A percentile compares a stretch with the other conserved stretches of the same genome.
phyloP scores from a whole-genome alignment of 2,888 invertebrate genomes.

The Chironomus tentans region DNA sequence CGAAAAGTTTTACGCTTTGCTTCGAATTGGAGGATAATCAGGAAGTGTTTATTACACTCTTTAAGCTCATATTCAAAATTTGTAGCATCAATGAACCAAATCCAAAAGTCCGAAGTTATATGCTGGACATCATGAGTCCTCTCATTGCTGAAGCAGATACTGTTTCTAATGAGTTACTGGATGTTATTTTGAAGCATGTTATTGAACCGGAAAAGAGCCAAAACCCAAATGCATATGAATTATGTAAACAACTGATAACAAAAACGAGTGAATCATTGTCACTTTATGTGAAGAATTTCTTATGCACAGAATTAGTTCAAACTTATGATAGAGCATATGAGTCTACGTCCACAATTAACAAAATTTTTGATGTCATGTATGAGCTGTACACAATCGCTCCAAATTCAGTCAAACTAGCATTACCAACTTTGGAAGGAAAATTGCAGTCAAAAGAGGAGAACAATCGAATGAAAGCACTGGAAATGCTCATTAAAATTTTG shows the following conservation, averaged over 20 bases:
- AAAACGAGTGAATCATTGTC: neutral
- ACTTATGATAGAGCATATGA: neutral
- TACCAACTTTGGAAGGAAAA: neutral
- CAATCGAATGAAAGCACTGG: neutral
- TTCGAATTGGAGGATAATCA: conserved; percentile 7
- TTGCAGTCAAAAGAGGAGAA: neutral
- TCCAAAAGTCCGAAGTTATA: neutral
- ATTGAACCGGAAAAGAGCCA: conserved; percentile 9
- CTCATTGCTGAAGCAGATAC: neutral
- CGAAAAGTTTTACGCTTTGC: neutral
- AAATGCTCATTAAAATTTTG: neutral
- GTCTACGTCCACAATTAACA: neutral
- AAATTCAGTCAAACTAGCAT: neutral
- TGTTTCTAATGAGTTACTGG: neutral
- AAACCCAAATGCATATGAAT: neutral
- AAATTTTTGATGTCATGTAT: neutral
- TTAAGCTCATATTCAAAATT: neutral
- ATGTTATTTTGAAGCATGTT: neutral
- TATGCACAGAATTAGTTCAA: neutral
- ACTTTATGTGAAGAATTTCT: neutral
- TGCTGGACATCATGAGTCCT: neutral
- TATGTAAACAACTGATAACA: neutral
- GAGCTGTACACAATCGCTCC: neutral
- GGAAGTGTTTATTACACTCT: neutral
- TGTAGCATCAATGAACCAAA: neutral